phyloP scores from a whole-genome alignment of 2,888 invertebrate genomes.

The Tuberolachnus salignus region DNA sequence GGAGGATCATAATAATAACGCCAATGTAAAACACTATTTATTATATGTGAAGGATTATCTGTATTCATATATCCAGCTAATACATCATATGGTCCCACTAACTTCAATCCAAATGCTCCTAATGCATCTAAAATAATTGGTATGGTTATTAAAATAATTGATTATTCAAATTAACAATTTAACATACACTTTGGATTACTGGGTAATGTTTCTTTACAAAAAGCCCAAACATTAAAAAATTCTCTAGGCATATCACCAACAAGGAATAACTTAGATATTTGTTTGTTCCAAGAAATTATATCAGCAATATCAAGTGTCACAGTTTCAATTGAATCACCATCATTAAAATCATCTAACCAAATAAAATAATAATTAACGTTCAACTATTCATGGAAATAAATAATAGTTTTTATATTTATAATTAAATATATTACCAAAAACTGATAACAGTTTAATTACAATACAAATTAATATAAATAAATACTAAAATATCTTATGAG shows the following conservation, averaged over 20 bases:
- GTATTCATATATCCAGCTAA: constrained; percentile 69
- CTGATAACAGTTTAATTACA: too few relatives aligned
- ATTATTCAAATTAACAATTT: neutral
- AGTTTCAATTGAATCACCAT: constrained; percentile 59
- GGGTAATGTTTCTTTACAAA: constrained; percentile 68
- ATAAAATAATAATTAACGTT: neutral
- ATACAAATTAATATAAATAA: too few relatives aligned
- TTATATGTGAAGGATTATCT: constrained; percentile 65
- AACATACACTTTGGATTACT: constrained; percentile 66
- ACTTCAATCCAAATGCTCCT: constrained; percentile 70
- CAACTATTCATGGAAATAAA: too few relatives aligned
- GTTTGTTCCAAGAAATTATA: constrained; percentile 63
- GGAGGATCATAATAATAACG: constrained; percentile 93
- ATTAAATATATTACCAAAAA: too few relatives aligned
- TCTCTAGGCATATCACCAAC: constrained; percentile 87
- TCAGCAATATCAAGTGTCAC: too few relatives aligned
- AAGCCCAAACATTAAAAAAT: constrained; percentile 84
- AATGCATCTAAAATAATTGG: constrained; percentile 69
- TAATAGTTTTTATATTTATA: too few relatives aligned
- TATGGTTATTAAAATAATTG: neutral
- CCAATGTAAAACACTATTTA: constrained; percentile 73
- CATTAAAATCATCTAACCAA: neutral
- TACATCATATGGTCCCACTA: constrained; percentile 90
- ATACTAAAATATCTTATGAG: too few relatives aligned
- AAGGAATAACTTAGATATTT: constrained; percentile 75